Evolutionary conservation across 1,140 invertebrate genomes (phyloP).

Genomic region (Tetramorium alpestre): DNA sequence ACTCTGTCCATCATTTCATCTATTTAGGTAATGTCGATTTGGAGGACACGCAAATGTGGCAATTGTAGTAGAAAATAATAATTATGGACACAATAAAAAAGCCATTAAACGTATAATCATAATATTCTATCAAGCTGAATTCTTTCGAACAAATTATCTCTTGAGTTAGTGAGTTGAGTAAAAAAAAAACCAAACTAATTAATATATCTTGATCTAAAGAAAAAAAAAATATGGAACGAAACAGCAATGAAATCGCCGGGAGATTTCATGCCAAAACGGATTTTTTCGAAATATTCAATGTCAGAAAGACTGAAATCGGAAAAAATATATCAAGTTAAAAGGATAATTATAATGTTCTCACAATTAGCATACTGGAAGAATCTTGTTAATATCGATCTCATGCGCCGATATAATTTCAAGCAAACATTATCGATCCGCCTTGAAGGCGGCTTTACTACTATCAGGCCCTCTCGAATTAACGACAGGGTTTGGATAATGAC

Average conservation of each 20-base stretch:
- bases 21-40: neutral
- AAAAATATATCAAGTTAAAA: constrained; percentile 4
- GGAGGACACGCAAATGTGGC: neutral
- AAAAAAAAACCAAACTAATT: neutral
- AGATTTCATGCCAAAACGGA: neutral
- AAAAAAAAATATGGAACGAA: neutral
- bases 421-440: constrained; percentile 57
- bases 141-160: neutral
- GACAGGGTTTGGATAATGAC: constrained; percentile 56
- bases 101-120: neutral
- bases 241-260: neutral
- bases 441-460: constrained; percentile 11
- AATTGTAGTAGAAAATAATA: neutral
- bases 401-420: constrained; percentile 51
- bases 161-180: neutral
- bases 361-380: constrained; percentile 61
- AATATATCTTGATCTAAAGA: neutral
- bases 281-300: neutral
- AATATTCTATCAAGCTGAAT: neutral
- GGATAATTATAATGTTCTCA: constrained; percentile 52
- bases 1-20: neutral
- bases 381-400: constrained; percentile 57
- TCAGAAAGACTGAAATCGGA: constrained; percentile 8
- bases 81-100: neutral
- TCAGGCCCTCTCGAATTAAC: constrained; percentile 53